Evolutionary conservation across 2,113 vertebrate species (phyloP), one percentile per base, ranked within the genome.

Genomic region (Anarrhichthys ocellatus): DNA sequence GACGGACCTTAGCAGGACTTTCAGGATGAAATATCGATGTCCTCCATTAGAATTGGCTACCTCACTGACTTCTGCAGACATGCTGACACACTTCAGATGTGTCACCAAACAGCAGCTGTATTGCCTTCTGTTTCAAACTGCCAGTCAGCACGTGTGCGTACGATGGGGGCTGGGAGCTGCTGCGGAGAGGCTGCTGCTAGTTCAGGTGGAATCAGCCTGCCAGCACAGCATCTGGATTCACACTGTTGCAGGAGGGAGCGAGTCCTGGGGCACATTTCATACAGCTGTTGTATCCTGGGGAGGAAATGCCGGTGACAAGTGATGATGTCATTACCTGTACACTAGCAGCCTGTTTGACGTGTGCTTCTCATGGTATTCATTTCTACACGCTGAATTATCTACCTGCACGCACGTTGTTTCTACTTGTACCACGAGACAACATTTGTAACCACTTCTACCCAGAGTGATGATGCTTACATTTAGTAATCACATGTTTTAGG

Each of bases 261-360:
- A 34, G 54, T 84, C 78, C 76, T 0, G 32, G 18, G 76, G 80
- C 71, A 48, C 15, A 1, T 7, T 11, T 58, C 10, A 34, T 68
- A 65, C 89, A 93, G 89, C 87, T 94, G 92, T 89, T 87, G 59
- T 40, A 0, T 54, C 91, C 78, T 10, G 44, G 42, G 78, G 72
- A 76, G 18, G 38, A 54, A 15, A 40, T 50, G 15, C 13, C n/a
- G 6, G 67, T 75, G 80, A 75, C n/a, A 32, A 64, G 63, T 27
- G 63, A 7, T 42, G 64, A 65, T 52, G 62, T 63, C n/a, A 63
- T 18, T 61, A 59, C 76, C n/a, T 63, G 59, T 76, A n/a, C 32
- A 9, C 50, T 13, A 3, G 1, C 34, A 78, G 64, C 32, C 42
- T 75, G 61, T 76, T 63, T 54, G 5, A 36, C 58, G 38, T 34